These are phyloP conservation scores for Neuroterus valhalla DNA, from an alignment of 1,140 invertebrate genomes.

Conservation along the genomic window DNA sequence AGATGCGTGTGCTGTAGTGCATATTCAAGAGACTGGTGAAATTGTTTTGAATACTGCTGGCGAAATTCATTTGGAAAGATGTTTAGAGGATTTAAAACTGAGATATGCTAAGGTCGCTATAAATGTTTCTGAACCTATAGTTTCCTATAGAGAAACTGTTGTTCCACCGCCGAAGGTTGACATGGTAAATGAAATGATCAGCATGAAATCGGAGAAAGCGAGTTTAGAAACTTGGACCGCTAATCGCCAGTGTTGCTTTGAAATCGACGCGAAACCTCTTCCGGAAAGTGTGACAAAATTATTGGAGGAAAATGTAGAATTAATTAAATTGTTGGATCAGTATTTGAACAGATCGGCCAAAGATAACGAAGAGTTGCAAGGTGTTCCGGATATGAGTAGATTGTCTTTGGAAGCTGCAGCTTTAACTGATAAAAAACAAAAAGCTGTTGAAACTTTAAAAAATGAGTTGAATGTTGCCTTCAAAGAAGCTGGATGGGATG, in stretches of 20 bases:
- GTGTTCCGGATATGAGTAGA: conserved; percentile 43
- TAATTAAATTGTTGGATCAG: conserved; percentile 77
- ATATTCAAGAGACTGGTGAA: conserved; percentile 95
- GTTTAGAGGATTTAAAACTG: conserved; percentile 88
- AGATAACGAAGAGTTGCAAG: conserved; percentile 50
- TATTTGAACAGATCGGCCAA: conserved; percentile 64
- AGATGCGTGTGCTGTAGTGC: conserved; percentile 93
- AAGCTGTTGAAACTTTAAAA: conserved; percentile 79
- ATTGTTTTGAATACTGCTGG: conserved; percentile 97
- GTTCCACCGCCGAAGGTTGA: conserved; percentile 88
- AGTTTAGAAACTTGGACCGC: conserved; percentile 79
- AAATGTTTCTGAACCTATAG: conserved; percentile 94
- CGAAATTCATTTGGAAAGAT: conserved; percentile 97
- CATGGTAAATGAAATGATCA: conserved; percentile 92
- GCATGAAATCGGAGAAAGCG: conserved; percentile 75
- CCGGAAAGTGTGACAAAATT: conserved; percentile 84
- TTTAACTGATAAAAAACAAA: conserved; percentile 75
- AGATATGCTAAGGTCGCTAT: conserved; percentile 93
- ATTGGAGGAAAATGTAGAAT: conserved; percentile 78
- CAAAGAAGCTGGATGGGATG: conserved; percentile 75
- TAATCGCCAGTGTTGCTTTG: conserved; percentile 84
- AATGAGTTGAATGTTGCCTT: conserved; percentile 80
- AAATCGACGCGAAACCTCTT: conserved; percentile 87
- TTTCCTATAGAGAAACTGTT: conserved; percentile 96
- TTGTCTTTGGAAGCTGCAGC: conserved; percentile 57